A percentile compares a stretch with the other conserved stretches of the same genome.
These are phyloP conservation scores for Aptenodytes forsteri DNA, from an alignment of 2,113 vertebrate species.

Conservation along the genomic window DNA sequence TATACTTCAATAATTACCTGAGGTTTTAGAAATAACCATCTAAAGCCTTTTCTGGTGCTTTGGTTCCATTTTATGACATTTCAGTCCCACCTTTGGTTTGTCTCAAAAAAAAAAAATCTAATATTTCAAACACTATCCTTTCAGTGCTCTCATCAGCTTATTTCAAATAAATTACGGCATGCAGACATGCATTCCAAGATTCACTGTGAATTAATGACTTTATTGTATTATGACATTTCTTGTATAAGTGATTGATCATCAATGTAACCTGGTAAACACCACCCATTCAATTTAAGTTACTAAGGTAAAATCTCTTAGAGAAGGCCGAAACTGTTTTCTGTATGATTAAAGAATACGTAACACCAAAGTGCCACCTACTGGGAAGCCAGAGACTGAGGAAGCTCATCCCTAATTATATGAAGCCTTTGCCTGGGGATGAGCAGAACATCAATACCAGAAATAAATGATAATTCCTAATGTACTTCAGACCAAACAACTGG, in stretches of 20 bases:
- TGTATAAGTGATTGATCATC: background rate
- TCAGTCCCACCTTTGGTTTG: background rate
- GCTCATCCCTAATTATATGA: background rate
- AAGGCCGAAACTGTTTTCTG: background rate
- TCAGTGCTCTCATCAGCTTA: background rate
- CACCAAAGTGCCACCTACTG: conserved; percentile 57
- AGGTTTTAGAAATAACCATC: background rate
- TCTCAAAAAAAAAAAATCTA: background rate
- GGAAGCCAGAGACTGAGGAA: background rate
- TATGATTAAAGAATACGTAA: background rate
- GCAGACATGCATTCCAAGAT: background rate
- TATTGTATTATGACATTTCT: background rate
- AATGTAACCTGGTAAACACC: background rate
- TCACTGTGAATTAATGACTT: background rate
- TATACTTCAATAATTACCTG: background rate
- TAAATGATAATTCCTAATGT: background rate
- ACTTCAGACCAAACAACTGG: background rate
- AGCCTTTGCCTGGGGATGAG: background rate
- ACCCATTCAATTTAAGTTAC: background rate
- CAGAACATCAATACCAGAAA: background rate
- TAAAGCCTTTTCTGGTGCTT: background rate
- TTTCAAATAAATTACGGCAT: background rate
- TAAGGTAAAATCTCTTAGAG: background rate
- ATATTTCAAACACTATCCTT: background rate
- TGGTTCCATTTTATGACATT: background rate